Base-by-base conservation (phyloP, 2,113 vertebrate genomes). In the Hippocampus zosterae region DNA sequence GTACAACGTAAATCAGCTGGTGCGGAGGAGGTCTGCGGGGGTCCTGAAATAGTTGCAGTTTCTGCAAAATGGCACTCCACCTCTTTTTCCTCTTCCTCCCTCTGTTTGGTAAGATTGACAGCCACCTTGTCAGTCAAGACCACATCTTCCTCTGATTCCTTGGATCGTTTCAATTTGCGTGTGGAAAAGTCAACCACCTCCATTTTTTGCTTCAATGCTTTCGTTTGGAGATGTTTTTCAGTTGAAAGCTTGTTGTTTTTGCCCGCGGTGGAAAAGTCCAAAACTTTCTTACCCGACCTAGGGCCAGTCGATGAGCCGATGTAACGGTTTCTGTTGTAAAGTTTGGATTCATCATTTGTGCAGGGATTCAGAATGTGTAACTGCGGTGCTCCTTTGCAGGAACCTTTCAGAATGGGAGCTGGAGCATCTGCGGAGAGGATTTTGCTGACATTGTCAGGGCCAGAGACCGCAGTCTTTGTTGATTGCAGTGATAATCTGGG, bases 181-280 rank as follows among this genome's bases (percentile, higher is more conserved):
- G 84, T 92, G 72, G 91, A 90, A 67, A 88, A 92, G 68, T 93
- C 90, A 66, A 92, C 70, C 29, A 84, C 27, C 18, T 84, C 52
- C 10, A 8, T 46, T 46, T 71, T 46, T 29, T 52, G 73, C 42
- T 82, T 75, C 61, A 13, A 63, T 59, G 59, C 27, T 55, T 87
- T 59, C 29, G 40, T 2, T 29, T 29, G 37, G 59, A 15, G 3
- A 57, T 72, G 48, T 46, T 76, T 80, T 41, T 44, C 41, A 77
- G 69, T 65, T 19, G 65, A 33, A 40, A n/a, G 40, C 77, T 65
- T 81, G 40, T 44, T 76, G 81, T 81, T 85, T 67, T 50, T 60
- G 8, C 73, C 21, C 15, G 69, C 21, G 3, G 81, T 29, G 25
- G 91, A 91, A 79, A 86, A 91, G 78, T 92, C 90, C 2, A 92